Conservation (phyloP, 2,888 invertebrate species). For the Zonitis immaculata region DNA sequence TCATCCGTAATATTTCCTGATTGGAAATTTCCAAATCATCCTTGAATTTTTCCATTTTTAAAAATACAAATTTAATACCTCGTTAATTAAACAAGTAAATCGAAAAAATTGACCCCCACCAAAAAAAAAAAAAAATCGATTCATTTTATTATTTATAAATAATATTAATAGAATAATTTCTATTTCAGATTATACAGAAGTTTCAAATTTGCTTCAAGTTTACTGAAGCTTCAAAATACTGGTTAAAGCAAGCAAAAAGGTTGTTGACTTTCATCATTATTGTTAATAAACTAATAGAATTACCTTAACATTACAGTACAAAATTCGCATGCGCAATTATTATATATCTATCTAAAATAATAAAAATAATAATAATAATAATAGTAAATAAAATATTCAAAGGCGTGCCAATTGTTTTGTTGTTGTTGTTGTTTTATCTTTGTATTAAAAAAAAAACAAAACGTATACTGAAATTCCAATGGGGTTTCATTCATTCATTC, state of each 20-base stretch:
- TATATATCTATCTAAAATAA: conserved; percentile 1
- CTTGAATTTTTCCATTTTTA: not conserved
- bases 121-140: too few species aligned
- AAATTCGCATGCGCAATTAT: conserved; percentile 5
- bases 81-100: too few species aligned
- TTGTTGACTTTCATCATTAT: conserved; percentile 13
- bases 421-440: not conserved
- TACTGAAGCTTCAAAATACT: conserved; percentile 15
- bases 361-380: not conserved
- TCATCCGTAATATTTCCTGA: not conserved
- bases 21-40: not conserved
- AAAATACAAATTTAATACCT: too few species aligned
- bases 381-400: not conserved
- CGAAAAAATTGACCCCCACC: too few species aligned
- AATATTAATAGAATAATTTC: not conserved
- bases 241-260: conserved; percentile 12
- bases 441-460: too few species aligned
- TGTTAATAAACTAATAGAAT: conserved; percentile 14
- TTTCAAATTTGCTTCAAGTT: conserved; percentile 11
- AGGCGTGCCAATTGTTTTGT: conserved; percentile 3
- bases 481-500: not conserved
- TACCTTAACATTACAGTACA: conserved; percentile 4
- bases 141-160: not conserved
- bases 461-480: not conserved
- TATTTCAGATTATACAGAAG: not conserved